These are phyloP conservation scores for Babyrousa celebensis DNA, from an alignment of 2,797 vertebrate genomes.

Conservation along the genomic window DNA sequence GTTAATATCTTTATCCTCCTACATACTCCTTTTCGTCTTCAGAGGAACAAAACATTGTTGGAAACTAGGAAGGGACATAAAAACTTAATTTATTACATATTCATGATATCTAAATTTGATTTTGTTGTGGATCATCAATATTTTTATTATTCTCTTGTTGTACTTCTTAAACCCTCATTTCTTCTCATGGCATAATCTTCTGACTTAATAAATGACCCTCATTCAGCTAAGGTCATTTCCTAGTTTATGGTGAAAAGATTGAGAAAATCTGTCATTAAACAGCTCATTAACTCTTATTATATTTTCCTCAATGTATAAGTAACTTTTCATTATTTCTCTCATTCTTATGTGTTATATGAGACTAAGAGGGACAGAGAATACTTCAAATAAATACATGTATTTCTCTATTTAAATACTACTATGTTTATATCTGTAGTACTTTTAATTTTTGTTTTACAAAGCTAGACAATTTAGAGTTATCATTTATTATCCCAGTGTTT, in stretches of 20 bases:
- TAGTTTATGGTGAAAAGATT: slow-evolving; percentile 53
- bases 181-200: slow-evolving; percentile 59
- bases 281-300: slow-evolving; percentile 2
- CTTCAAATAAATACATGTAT: not conserved
- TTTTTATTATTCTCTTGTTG: slow-evolving; percentile 68
- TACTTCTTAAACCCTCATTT: slow-evolving; percentile 57
- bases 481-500: not conserved
- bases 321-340: slow-evolving; percentile 27
- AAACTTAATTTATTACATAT: not conserved
- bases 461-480: not conserved
- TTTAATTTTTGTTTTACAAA: not conserved
- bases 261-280: slow-evolving; percentile 63
- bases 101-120: slow-evolving; percentile 27
- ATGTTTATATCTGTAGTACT: not conserved
- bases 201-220: not conserved
- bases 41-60: not conserved
- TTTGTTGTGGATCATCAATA: slow-evolving; percentile 49
- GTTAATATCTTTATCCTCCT: not conserved
- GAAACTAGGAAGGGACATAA: not conserved
- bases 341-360: not conserved
- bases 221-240: slow-evolving; percentile 65
- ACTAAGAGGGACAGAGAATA: not conserved
- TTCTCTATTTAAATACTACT: slow-evolving; percentile 25
- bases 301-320: slow-evolving; percentile 41
- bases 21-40: accelerated